Conservation (phyloP, 2,113 vertebrate species). For the Gallinago jamesoni region DNA sequence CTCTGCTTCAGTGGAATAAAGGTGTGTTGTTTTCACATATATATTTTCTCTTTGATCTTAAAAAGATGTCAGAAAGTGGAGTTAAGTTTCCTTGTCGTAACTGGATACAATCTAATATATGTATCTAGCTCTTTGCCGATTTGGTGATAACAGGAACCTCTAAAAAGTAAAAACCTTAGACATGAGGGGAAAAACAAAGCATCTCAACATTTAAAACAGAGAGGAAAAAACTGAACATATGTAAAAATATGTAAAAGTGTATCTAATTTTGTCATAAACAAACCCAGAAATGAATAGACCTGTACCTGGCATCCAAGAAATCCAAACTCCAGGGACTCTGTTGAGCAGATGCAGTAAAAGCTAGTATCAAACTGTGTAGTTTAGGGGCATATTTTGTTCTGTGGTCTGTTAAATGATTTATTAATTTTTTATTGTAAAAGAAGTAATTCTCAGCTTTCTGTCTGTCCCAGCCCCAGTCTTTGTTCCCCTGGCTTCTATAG, state of each 20-base stretch:
- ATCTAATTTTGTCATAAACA: conserved; percentile 6
- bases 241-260: conserved; percentile 58
- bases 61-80: neutral
- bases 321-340: neutral
- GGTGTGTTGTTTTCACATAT: neutral
- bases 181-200: conserved; percentile 26
- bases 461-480: neutral
- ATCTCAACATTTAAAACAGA: conserved; percentile 1
- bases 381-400: neutral
- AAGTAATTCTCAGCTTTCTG: neutral
- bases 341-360: neutral
- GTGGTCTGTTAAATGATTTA: neutral
- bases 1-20: neutral
- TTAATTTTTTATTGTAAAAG: neutral
- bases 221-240: conserved; percentile 14
- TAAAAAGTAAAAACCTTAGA: neutral
- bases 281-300: neutral
- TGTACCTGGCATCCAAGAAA: neutral
- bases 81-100: neutral
- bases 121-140: neutral
- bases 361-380: neutral
- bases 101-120: neutral
- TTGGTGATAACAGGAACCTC: conserved; percentile 1
- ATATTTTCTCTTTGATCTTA: conserved; percentile 29
- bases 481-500: neutral